Base-by-base conservation (phyloP, 2,888 invertebrate species). In the Cataglyphis albicans region DNA sequence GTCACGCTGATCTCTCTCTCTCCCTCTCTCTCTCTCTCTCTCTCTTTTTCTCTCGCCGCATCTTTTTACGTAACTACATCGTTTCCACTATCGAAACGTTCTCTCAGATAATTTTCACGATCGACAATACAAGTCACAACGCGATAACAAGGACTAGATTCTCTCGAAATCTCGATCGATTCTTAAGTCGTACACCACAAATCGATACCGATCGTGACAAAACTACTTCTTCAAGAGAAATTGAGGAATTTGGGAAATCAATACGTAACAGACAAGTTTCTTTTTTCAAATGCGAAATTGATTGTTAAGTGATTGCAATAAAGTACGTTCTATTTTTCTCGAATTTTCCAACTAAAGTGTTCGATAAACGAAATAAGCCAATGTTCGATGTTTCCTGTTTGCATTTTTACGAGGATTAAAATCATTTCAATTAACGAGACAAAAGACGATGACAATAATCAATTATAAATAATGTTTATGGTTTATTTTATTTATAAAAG, bases 1-100 rank as follows among this genome's bases (percentile, higher is more conserved):
- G 91, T 91, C 92, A 81, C 85, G 80, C 82, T 85, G 80, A 87
- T 87, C 82, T 81, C 29, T 25, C 7, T 35, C 12, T 15, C 32
- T 32, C 32, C 6, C 32, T 32, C 32, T 32, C 32, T 32, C 5
- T 32, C 5, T 32, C 32, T 32, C 32, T 32, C 32, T 32, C 32
- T 32, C 32, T 32, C 1, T 25, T 6, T 35, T 6, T 15, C 68
- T 32, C 44, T 41, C 38, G 29, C 21, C 59, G 81, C 64, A 67
- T 72, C 68, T 81, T 74, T 35, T 74, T 72, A 76, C 65, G 67
- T 74, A 73, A 63, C 73, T 85, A 78, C 75, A 52, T 61, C 63
- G 81, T 85, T 83, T 82, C 59, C 59, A 81, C 63, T 55, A 41
- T 64, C 52, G 68, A 65, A 68, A 85, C 64, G 73, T 72, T 25